Conservation (phyloP, 2,797 vertebrate species). For the Danionella dracula region DNA sequence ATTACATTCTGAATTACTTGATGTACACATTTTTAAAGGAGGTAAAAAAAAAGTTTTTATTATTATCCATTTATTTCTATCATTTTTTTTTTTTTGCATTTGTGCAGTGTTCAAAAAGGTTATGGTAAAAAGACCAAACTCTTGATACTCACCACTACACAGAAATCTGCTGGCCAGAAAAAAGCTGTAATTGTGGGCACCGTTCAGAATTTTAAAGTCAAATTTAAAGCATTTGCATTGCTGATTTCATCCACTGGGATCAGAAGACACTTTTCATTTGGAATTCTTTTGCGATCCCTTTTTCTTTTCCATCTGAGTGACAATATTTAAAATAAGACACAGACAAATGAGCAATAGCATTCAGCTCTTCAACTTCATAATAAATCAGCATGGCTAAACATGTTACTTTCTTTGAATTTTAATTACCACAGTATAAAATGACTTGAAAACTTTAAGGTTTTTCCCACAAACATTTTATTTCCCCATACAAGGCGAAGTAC, state of each 20-base stretch:
- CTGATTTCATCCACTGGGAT: neutral
- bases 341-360: slow-evolving; percentile 3
- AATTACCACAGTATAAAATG: no score
- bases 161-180: neutral
- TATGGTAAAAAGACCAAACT: neutral
- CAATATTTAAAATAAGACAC: neutral
- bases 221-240: slow-evolving; percentile 29
- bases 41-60: no score
- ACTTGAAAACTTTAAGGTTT: no score
- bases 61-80: no score
- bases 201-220: slow-evolving; percentile 27
- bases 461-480: no score
- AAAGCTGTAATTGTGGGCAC: neutral
- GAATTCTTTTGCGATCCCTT: neutral
- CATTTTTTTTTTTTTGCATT: no score
- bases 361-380: no score
- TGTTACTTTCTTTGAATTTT: no score
- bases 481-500: no score
- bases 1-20: no score
- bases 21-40: no score
- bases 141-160: neutral
- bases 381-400: no score
- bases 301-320: neutral
- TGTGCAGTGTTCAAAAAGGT: neutral
- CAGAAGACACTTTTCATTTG: slow-evolving; percentile 2